These are phyloP conservation scores for Chiloscyllium plagiosum DNA, from an alignment of 2,113 vertebrate genomes.

Conservation along the genomic window DNA sequence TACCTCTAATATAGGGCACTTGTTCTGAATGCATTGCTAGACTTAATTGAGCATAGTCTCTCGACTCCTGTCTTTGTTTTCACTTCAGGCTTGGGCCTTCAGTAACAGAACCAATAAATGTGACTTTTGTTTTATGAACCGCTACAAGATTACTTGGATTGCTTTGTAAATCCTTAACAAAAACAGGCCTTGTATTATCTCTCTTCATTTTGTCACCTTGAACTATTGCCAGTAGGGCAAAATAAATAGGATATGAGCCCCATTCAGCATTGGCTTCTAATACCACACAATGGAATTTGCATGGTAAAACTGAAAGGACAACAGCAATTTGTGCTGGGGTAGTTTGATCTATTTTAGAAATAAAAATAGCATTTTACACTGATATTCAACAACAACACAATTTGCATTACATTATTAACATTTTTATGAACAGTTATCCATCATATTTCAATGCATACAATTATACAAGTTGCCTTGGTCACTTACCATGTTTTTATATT, in stretches of 20 bases:
- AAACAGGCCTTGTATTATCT: neutral
- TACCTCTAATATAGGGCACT: neutral
- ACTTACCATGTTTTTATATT: neutral
- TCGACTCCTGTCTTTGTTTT: neutral
- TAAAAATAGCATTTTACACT: neutral
- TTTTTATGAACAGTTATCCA: slow-evolving; percentile 6
- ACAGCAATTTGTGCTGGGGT: slow-evolving; percentile 16
- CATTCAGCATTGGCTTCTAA: neutral
- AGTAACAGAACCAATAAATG: neutral
- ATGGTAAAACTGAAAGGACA: slow-evolving; percentile 19
- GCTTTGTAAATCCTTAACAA: neutral
- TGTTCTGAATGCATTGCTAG: neutral
- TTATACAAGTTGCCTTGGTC: neutral
- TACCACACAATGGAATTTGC: neutral
- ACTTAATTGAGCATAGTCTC: neutral
- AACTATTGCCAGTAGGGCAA: neutral
- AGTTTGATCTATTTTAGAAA: slow-evolving; percentile 6
- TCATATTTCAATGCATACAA: neutral
- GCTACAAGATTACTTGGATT: neutral
- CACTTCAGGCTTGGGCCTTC: neutral
- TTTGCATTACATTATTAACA: slow-evolving; percentile 12
- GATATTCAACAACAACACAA: slow-evolving; percentile 1
- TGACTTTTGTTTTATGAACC: neutral
- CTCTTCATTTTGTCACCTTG: neutral
- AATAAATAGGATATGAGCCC: neutral